Conservation (phyloP, 2,888 invertebrate genomes). For the Pteria penguin region DNA sequence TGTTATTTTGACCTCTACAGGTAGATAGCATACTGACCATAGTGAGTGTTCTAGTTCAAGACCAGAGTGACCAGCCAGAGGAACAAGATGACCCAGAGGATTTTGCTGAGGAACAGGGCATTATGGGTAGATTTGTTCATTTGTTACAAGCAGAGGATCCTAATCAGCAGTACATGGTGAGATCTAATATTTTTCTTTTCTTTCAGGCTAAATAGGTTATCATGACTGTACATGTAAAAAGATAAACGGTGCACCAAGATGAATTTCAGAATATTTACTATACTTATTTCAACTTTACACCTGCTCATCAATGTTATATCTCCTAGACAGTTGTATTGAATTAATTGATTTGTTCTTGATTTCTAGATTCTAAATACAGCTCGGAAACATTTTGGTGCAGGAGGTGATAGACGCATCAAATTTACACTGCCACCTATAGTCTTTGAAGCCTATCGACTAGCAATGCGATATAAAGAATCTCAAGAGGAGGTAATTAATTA, state of each 20-base stretch:
- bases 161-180: constrained; percentile 83
- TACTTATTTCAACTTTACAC: background rate
- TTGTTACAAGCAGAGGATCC: constrained; percentile 80
- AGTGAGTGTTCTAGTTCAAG: constrained; percentile 91
- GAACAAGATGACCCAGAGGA: constrained; percentile 92
- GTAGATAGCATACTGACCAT: constrained; percentile 89
- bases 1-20: constrained; percentile 75
- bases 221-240: no score
- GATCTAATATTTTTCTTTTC: no score
- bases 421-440: constrained; percentile 96
- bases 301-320: no score
- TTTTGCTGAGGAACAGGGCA: constrained; percentile 95
- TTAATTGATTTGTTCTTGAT: constrained; percentile 16
- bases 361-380: constrained; percentile 92
- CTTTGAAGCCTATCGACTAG: constrained; percentile 91
- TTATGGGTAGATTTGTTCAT: constrained; percentile 86
- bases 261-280: background rate
- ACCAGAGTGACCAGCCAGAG: constrained; percentile 81
- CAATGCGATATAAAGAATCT: constrained; percentile 88
- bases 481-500: constrained; percentile 89
- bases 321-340: no score
- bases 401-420: constrained; percentile 92
- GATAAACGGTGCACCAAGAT: no score
- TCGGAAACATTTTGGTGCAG: constrained; percentile 93
- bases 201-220: no score